Base-by-base conservation (phyloP, 35 echinoderm and acorn worm genomes). In the Stichopus chloronotus region DNA sequence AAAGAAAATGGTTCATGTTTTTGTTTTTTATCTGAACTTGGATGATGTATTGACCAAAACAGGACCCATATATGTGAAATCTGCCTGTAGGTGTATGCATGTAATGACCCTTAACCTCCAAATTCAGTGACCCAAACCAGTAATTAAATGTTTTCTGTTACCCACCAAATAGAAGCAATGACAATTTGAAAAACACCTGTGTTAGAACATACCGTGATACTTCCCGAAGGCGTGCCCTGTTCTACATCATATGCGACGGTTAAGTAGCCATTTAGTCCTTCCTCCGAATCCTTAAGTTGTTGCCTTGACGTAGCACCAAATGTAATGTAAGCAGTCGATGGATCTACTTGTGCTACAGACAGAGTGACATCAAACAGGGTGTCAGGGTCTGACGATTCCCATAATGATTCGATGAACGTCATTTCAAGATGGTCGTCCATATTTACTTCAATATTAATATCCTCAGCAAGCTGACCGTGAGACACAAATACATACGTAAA, bases 361-460 rank as follows among this genome's bases (percentile, higher is more conserved):
- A 55, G 82, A 5, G 1, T 10, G 5, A 22, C 82, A 20, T 85
- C 5, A 55, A 85, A 85, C 16, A 21, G 55, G 55, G 54, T 85
- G 4, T 21, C 20, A 19, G 10, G 16, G 21, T 85, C 82, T 20
- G 55, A 21, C 2, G 82, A 85, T 6, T 23, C 56, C 82, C 82
- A 85, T 7, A 58, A 85, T 6, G 82, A 85, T 58, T 85, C 82
- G 14, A 85, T 58, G 9, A 55, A 85, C 14, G 82, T 85, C 14
- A 85, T 53, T 23, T 85, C 57, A 58, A 11, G 55, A 56, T 85
- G 82, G 19, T 21, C 82, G n/a, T 85, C 82, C n/a, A 85, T 13
- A 3, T 20, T 58, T 2, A 85, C 82, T 17, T 85, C 55, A 59
- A 85, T 17, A 16, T 85, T n/a, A 21, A 85, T 58, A 85, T 58